These are phyloP conservation scores for Diplogasteroides magnus DNA, from an alignment of 1,140 invertebrate species.

Conservation along the genomic window DNA sequence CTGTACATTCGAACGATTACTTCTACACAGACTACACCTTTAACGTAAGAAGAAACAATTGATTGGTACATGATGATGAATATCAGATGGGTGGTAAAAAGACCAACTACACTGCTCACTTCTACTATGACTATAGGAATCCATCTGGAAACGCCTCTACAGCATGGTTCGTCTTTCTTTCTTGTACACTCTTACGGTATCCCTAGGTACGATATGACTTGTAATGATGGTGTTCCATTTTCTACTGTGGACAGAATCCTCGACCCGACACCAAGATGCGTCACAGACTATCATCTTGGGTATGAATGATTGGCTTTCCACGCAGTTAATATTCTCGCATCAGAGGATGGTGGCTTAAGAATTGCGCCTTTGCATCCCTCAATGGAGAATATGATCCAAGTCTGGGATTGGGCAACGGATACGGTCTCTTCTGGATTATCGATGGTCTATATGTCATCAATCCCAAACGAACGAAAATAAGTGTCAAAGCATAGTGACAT, in stretches of 20 bases:
- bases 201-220: slow-evolving; percentile 9
- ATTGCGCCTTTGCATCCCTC: slow-evolving; percentile 4
- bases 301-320: background rate
- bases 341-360: slow-evolving; percentile 10
- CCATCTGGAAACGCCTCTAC: slow-evolving; percentile 6
- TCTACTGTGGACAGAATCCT: slow-evolving; percentile 8
- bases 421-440: slow-evolving; percentile 10
- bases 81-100: slow-evolving; percentile 2
- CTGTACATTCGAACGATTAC: slow-evolving; percentile 13
- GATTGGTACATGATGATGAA: background rate
- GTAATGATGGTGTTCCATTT: slow-evolving; percentile 7
- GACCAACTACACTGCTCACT: slow-evolving; percentile 5
- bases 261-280: slow-evolving; percentile 3
- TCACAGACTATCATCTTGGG: slow-evolving; percentile 10
- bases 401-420: slow-evolving; percentile 4
- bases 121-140: background rate
- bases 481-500: too few species aligned
- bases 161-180: background rate
- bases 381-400: slow-evolving; percentile 10
- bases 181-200: background rate
- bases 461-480: background rate
- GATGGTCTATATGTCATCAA: slow-evolving; percentile 12
- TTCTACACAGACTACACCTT: slow-evolving; percentile 16
- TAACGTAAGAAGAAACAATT: background rate
- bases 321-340: background rate